phyloP scores from a whole-genome alignment of 2,888 invertebrate genomes.

The Catocala nupta region DNA sequence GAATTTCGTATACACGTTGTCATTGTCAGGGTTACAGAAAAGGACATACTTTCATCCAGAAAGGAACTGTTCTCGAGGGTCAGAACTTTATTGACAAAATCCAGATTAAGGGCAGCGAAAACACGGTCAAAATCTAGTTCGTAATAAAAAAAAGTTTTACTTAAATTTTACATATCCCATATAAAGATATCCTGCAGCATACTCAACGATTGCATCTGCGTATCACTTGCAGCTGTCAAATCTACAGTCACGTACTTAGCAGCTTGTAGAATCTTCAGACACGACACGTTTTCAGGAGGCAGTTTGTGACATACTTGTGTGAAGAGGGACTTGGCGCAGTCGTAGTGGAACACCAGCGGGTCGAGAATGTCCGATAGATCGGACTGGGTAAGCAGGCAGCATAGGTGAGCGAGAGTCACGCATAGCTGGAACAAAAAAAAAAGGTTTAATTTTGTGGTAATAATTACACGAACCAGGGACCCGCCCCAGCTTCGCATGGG shows the following conservation, averaged over 20 bases:
- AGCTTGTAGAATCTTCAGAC: slow-evolving; percentile 77
- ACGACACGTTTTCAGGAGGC: slow-evolving; percentile 79
- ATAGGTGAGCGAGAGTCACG: slow-evolving; percentile 91
- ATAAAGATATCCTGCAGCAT: slow-evolving; percentile 83
- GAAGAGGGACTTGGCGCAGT: slow-evolving; percentile 73
- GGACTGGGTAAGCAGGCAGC: slow-evolving; percentile 85
- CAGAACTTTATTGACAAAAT: no score
- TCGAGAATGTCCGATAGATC: slow-evolving; percentile 88
- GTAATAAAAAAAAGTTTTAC: no score
- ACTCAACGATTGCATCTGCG: slow-evolving; percentile 71
- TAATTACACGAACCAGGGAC: no score
- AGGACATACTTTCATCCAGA: no score
- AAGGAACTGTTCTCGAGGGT: no score
- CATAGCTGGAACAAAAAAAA: slow-evolving; percentile 87
- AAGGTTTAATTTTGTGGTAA: neutral
- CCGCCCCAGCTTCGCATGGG: no score
- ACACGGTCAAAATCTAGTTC: no score
- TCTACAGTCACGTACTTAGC: slow-evolving; percentile 83
- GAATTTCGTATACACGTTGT: no score
- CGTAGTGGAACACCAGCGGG: slow-evolving; percentile 80
- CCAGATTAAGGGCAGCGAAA: no score
- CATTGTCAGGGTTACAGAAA: no score
- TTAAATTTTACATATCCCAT: slow-evolving; percentile 69
- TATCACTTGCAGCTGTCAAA: slow-evolving; percentile 65
- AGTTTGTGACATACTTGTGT: slow-evolving; percentile 75